phyloP scores from a whole-genome alignment of 2,113 vertebrate genomes.

The Rattus norvegicus region GRCr8 NC_086024.1:117063501-117064000 shows the following conservation, averaged over 20 bases:
- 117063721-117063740: constrained; percentile 79
- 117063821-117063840: constrained; percentile 59
- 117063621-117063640: constrained; percentile 78
- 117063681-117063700: constrained; percentile 82
- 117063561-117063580: constrained; percentile 67
- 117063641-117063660: constrained; percentile 78
- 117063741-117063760: constrained; percentile 82
- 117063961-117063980: constrained; percentile 55
- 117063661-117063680: constrained; percentile 82
- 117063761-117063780: constrained; percentile 83
- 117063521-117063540: constrained; percentile 47
- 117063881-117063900: constrained; percentile 49
- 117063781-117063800: constrained; percentile 80
- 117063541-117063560: constrained; percentile 72
- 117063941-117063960: constrained; percentile 60
- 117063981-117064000: neutral
- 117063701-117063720: constrained; percentile 75
- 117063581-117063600: constrained; percentile 69
- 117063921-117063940: constrained; percentile 74
- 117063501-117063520: constrained; percentile 65
- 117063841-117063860: constrained; percentile 45
- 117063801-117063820: constrained; percentile 66
- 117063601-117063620: constrained; percentile 77
- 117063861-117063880: constrained; percentile 67
- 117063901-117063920: constrained; percentile 74